A percentile compares a stretch with the other conserved stretches of the same genome.
phyloP scores from a whole-genome alignment of 2,113 vertebrate species.

The Apus apus region DNA sequence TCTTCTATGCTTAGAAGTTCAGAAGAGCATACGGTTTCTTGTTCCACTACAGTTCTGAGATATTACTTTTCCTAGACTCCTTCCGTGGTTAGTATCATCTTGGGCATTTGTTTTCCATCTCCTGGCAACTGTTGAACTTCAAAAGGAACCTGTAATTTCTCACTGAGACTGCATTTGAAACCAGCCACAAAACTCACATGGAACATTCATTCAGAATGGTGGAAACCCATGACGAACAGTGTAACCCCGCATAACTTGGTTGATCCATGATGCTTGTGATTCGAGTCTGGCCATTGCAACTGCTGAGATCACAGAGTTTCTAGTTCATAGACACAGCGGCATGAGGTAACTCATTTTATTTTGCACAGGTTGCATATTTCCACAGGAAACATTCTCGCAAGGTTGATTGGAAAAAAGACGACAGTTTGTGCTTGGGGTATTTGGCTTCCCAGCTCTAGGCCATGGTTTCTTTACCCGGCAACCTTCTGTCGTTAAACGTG shows the following conservation, averaged over 20 bases:
- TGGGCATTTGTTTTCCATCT: conserved; percentile 47
- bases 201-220: conserved; percentile 79
- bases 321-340: conserved; percentile 88
- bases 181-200: conserved; percentile 80
- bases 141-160: conserved; percentile 79
- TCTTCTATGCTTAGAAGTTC: conserved; percentile 56
- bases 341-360: conserved; percentile 97
- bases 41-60: conserved; percentile 66
- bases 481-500: conserved; percentile 98
- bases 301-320: conserved; percentile 83
- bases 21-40: conserved; percentile 63
- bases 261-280: conserved; percentile 80
- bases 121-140: conserved; percentile 70
- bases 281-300: conserved; percentile 81
- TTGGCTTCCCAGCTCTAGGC: conserved; percentile 86
- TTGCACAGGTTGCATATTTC: conserved; percentile 97
- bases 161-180: conserved; percentile 79
- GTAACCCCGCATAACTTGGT: conserved; percentile 78
- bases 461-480: conserved; percentile 99
- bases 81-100: conserved; percentile 54
- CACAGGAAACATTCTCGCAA: conserved; percentile 99
- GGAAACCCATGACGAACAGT: conserved; percentile 79
- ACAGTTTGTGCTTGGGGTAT: conserved; percentile 88
- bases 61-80: conserved; percentile 57
- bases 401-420: conserved; percentile 85